Evolutionary conservation across 2,113 vertebrate genomes (phyloP).

Genomic region (Eurystomus gularis): DNA sequence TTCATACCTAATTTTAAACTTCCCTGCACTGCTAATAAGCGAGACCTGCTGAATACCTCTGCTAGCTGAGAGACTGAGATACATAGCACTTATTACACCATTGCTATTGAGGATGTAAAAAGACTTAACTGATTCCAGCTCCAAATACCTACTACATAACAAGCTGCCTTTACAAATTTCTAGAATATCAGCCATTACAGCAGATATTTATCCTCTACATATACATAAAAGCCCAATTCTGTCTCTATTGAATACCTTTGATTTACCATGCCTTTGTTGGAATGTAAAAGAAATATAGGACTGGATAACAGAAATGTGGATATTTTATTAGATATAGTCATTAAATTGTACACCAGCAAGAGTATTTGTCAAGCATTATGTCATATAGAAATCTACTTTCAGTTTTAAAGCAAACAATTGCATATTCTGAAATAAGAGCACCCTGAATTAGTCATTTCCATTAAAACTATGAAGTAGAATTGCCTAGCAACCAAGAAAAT

Average conservation of each 20-base stretch:
- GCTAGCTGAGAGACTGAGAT: background rate
- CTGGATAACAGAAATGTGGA: background rate
- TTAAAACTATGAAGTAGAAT: constrained; percentile 58
- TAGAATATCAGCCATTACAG: background rate
- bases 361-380: background rate
- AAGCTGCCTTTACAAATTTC: background rate
- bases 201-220: background rate
- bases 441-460: constrained; percentile 51
- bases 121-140: background rate
- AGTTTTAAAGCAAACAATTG: background rate
- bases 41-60: background rate
- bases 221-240: background rate
- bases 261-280: background rate
- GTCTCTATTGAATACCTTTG: background rate
- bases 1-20: background rate
- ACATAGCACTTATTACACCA: background rate
- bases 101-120: background rate
- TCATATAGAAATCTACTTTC: constrained; percentile 15
- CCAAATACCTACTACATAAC: background rate
- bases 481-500: constrained; percentile 67
- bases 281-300: background rate
- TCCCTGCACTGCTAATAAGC: background rate
- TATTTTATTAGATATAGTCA: background rate
- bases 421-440: constrained; percentile 22
- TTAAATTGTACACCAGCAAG: background rate